phyloP scores from a whole-genome alignment of 2,888 invertebrate species.

The Spilosoma lubricipeda region DNA sequence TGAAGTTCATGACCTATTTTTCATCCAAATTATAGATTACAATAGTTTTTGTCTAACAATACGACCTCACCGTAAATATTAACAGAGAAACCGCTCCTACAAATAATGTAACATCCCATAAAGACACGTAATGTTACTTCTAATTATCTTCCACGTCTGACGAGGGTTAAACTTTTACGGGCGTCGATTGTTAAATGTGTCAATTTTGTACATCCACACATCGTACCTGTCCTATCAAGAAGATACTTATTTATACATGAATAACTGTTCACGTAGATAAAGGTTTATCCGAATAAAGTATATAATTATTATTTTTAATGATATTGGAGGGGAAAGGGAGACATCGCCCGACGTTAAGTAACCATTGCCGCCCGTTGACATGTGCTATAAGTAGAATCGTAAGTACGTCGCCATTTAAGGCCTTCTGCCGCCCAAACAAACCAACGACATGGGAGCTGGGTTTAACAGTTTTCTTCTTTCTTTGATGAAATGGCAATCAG shows the following conservation, averaged over 20 bases:
- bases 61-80: neutral
- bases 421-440: too few species aligned
- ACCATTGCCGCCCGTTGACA: too few species aligned
- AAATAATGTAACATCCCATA: conserved; percentile 8
- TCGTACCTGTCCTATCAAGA: neutral
- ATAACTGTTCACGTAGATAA: neutral
- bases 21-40: neutral
- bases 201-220: conserved; percentile 21
- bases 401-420: too few species aligned
- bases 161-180: conserved; percentile 28
- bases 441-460: too few species aligned
- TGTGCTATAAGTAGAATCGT: too few species aligned
- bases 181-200: conserved; percentile 33
- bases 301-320: neutral
- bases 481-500: too few species aligned
- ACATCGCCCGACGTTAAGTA: too few species aligned
- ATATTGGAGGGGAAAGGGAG: too few species aligned
- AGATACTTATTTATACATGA: neutral
- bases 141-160: conserved; percentile 31
- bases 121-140: conserved; percentile 10
- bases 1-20: too few species aligned
- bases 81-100: neutral
- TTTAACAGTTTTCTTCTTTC: too few species aligned
- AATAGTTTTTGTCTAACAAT: neutral
- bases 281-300: neutral